A percentile compares a stretch with the other conserved stretches of the same genome.
Evolutionary conservation across 1,140 invertebrate genomes (phyloP).

Genomic region (Conopomorpha cramerella): DNA sequence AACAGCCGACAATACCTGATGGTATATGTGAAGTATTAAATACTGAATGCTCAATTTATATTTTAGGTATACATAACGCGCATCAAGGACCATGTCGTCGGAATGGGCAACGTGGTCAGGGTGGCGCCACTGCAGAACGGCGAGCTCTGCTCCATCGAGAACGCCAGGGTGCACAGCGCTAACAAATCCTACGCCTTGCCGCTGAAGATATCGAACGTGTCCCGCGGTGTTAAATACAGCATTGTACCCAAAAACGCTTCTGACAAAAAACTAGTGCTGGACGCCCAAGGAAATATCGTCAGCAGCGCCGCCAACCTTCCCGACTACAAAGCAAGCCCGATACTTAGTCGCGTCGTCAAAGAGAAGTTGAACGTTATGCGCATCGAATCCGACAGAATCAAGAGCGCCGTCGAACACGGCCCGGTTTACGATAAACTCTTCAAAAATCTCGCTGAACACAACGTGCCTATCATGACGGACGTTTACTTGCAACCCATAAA

Average conservation of each 20-base stretch:
- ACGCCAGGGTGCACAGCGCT: constrained; percentile 33
- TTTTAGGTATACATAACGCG: constrained; percentile 70
- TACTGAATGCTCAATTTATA: no score
- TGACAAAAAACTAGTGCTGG: constrained; percentile 53
- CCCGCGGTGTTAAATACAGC: constrained; percentile 50
- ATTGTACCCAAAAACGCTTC: constrained; percentile 56
- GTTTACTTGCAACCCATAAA: constrained; percentile 61
- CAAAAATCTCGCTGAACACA: constrained; percentile 57
- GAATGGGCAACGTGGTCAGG: constrained; percentile 64
- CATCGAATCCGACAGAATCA: constrained; percentile 60
- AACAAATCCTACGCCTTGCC: constrained; percentile 54
- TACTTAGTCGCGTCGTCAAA: constrained; percentile 49
- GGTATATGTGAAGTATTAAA: no score
- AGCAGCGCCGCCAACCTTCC: constrained; percentile 53
- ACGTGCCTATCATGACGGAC: constrained; percentile 55
- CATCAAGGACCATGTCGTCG: constrained; percentile 67
- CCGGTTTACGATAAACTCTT: constrained; percentile 63
- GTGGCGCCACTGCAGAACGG: constrained; percentile 54
- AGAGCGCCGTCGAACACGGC: constrained; percentile 63
- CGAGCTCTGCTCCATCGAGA: constrained; percentile 45
- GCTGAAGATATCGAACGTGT: constrained; percentile 51
- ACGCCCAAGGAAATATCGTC: constrained; percentile 52
- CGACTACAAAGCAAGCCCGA: constrained; percentile 51
- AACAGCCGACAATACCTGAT: no score
- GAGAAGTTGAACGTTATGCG: constrained; percentile 58